Conservation (phyloP, 92 coral and sea anemone genomes). For the Parazoanthus swiftii region DNA sequence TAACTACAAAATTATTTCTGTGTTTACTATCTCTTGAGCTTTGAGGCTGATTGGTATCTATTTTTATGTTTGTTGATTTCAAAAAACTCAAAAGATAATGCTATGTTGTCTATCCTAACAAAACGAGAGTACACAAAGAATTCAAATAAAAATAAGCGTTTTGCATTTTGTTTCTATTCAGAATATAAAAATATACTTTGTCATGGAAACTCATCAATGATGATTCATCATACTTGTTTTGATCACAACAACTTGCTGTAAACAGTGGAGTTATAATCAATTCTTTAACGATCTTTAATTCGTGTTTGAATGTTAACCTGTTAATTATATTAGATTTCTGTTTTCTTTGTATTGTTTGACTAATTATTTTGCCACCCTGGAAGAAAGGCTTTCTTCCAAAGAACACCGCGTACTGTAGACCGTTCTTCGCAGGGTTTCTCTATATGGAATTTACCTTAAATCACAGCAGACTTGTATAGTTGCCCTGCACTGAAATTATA, state of each 20-base stretch:
- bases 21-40: background rate
- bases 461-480: background rate
- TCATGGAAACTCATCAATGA: constrained; percentile 9
- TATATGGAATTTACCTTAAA: too few species aligned
- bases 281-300: background rate
- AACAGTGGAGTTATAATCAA: constrained; percentile 18
- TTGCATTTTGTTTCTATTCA: background rate
- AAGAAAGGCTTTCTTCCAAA: background rate
- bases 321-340: constrained; percentile 14
- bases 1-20: background rate
- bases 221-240: constrained; percentile 34
- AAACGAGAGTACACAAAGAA: background rate
- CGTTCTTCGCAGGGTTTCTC: too few species aligned
- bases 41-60: too few species aligned
- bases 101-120: constrained; percentile 6
- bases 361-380: background rate
- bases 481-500: background rate
- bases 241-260: constrained; percentile 6
- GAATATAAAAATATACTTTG: constrained; percentile 3
- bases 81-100: too few species aligned
- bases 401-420: background rate
- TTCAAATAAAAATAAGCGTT: constrained; percentile 7
- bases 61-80: too few species aligned
- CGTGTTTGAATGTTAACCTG: background rate
- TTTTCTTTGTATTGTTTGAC: background rate